Evolutionary conservation across 1,140 invertebrate species (phyloP).

Genomic region (Panagrolaimus sp.): DNA sequence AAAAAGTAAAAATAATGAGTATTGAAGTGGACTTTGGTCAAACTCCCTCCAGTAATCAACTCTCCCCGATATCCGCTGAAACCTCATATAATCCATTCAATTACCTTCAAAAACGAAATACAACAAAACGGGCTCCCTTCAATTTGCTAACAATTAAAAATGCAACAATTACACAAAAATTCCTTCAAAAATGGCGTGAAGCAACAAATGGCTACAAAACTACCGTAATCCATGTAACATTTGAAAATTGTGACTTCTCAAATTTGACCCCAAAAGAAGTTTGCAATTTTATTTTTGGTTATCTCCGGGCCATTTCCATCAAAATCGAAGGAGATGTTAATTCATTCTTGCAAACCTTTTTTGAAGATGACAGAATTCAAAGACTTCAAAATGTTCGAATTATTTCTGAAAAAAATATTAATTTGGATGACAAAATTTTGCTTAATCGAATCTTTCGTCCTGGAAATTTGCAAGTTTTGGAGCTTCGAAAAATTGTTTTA

Average conservation of each 20-base stretch:
- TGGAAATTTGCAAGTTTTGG: neutral
- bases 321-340: neutral
- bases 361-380: neutral
- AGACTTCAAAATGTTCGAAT: constrained; percentile 5
- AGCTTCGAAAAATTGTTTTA: neutral
- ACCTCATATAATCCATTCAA: neutral
- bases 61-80: neutral
- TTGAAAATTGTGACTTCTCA: constrained; percentile 2
- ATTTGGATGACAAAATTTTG: neutral
- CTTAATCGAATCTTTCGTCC: constrained; percentile 8
- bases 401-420: neutral
- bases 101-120: neutral
- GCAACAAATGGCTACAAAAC: constrained; percentile 1
- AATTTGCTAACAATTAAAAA: neutral
- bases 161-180: constrained; percentile 9
- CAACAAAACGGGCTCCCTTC: neutral
- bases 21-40: constrained; percentile 3
- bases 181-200: neutral
- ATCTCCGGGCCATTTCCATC: neutral
- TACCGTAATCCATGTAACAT: neutral
- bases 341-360: neutral
- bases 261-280: neutral
- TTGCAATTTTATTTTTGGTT: neutral
- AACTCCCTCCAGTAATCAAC: neutral
- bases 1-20: neutral